Base-by-base conservation (phyloP, 92 coral and sea anemone genomes). In the Chrysogorgia sp. region DNA sequence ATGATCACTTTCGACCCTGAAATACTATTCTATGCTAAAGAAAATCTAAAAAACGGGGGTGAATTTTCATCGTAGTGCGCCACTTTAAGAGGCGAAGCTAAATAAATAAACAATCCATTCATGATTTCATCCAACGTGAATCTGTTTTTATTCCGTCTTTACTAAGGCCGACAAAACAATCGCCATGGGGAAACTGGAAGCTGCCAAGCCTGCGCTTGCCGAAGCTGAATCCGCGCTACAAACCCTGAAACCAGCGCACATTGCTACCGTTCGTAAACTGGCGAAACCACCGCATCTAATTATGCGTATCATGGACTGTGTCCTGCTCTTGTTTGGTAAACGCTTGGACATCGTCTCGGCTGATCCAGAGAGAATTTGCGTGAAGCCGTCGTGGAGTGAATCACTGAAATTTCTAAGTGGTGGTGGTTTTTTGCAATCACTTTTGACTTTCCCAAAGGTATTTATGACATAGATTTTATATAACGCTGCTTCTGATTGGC, bases 271-370 rank as follows among this genome's bases (percentile, higher is more conserved):
- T 20, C 92, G 99, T 72, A 96, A 96, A 85, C 85, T 96, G 26
- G 97, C 97, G 68, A 96, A 96, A 76, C 99, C 99, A 21, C 99
- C 99, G 14, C 99, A 96, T 80, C 84, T 96, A 71, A 96, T 96
- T 88, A 96, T 96, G 99, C 92, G 99, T 62, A 96, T 96, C 24
- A 96, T 96, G 99, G 99, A 96, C 83, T 91, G 99, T 71, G 97
- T 92, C 77, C 58, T 96, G 21, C 88, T 96, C 35, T 74, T 96
- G 76, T 96, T 96, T 71, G 78, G 71, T 47, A 87, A 84, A 35
- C 89, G 67, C 48, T 58, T 96, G 15, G 99, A 96, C 67, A 4
- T 80, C 10, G 91, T 86, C 26, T 50, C 87, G 0, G 52, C 92
- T 1, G 99, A 96, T 57, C 97, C 96, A 0, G 99, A 96, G 50